phyloP scores from a whole-genome alignment of 2,113 vertebrate species.

The Conger conger region DNA sequence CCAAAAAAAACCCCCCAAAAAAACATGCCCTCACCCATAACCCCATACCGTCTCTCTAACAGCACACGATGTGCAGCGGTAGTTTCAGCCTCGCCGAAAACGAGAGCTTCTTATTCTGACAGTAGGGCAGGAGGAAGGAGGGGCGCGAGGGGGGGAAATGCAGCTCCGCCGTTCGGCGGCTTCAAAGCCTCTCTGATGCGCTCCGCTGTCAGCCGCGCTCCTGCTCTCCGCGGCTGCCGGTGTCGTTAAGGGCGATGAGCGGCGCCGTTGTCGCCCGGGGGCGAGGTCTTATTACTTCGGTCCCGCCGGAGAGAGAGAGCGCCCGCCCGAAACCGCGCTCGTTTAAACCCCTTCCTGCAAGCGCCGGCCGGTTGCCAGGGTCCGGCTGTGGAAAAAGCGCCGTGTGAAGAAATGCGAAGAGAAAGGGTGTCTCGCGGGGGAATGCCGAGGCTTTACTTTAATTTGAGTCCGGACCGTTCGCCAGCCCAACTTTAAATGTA shows the following conservation, averaged over 20 bases:
- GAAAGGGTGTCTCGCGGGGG: background rate
- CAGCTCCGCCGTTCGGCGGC: background rate
- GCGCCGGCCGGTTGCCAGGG: background rate
- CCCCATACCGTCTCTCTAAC: background rate
- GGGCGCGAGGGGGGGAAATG: background rate
- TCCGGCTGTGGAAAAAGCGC: background rate
- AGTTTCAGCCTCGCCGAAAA: background rate
- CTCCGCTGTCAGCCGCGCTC: background rate
- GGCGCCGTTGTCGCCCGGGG: background rate
- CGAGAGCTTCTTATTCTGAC: background rate
- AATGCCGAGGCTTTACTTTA: constrained; percentile 3
- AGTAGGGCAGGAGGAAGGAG: background rate
- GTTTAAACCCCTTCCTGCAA: background rate
- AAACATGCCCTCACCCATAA: background rate
- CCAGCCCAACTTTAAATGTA: background rate
- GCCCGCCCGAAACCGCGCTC: background rate
- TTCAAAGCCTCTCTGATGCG: background rate
- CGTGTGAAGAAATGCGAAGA: background rate
- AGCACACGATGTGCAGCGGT: background rate
- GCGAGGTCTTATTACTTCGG: background rate
- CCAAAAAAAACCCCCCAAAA: background rate
- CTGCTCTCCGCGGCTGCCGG: background rate
- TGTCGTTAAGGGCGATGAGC: constrained; percentile 10
- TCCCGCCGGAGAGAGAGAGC: background rate
- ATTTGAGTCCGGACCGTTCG: constrained; percentile 1